Percentiles rank a stretch among this genome's conserved stretches.
Conservation (phyloP, 2,797 vertebrate genomes). For the Cuniculus paca region DNA sequence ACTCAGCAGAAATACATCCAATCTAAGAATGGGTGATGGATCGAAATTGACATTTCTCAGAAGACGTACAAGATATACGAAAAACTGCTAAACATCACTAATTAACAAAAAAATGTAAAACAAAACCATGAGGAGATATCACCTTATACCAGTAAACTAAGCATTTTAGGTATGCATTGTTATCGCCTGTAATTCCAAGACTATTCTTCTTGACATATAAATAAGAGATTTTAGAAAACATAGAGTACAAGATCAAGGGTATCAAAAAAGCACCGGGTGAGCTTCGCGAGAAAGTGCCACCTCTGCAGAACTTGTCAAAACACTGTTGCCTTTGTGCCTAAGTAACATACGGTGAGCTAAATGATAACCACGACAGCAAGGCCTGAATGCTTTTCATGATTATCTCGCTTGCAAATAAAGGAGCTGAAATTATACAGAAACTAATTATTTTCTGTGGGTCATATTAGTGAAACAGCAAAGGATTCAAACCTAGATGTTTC, state of each 20-base stretch:
- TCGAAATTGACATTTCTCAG: neutral
- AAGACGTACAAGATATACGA: neutral
- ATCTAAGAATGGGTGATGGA: neutral
- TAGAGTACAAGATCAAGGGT: neutral
- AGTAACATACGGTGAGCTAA: neutral
- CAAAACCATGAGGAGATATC: neutral
- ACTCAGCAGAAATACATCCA: neutral
- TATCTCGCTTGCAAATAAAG: neutral
- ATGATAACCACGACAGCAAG: neutral
- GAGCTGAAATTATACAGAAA: neutral
- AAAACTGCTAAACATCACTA: neutral
- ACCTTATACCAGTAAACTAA: no score
- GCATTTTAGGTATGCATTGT: neutral
- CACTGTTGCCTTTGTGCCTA: neutral
- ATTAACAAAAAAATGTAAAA: neutral
- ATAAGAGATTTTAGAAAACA: neutral
- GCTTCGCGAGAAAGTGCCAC: neutral
- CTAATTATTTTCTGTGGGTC: neutral
- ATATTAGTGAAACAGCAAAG: neutral
- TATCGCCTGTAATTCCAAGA: neutral
- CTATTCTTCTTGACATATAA: neutral
- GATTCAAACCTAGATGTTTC: neutral
- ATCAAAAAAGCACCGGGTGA: neutral
- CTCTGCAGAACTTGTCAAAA: neutral
- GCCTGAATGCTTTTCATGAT: neutral